These are phyloP conservation scores for Caenorhabditis macrosperma DNA, from an alignment of 2,888 invertebrate genomes.

Conservation along the genomic window DNA sequence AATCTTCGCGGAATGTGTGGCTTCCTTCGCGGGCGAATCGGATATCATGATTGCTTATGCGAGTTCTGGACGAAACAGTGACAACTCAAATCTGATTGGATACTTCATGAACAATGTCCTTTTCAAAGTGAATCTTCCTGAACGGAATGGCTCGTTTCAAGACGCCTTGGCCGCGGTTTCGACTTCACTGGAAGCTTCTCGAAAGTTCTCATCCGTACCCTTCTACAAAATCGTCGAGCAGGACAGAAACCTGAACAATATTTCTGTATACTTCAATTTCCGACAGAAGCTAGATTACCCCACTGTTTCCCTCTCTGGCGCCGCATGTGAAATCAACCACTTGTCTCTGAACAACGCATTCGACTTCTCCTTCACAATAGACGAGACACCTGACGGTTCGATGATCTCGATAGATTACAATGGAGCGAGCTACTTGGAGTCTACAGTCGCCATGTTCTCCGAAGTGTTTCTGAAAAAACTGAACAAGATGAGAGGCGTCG, in stretches of 20 bases:
- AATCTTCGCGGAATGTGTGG: constrained; percentile 32
- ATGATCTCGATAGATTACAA: constrained; percentile 72
- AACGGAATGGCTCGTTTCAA: not conserved
- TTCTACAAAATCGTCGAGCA: constrained; percentile 58
- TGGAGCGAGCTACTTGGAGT: constrained; percentile 44
- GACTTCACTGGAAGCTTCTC: constrained; percentile 35
- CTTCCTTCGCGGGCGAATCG: constrained; percentile 10
- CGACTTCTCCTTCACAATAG: constrained; percentile 74
- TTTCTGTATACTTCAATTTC: constrained; percentile 64
- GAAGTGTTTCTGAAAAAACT: constrained; percentile 49
- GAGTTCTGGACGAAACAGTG: constrained; percentile 68
- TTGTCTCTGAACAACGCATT: constrained; percentile 73
- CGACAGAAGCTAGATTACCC: constrained; percentile 76
- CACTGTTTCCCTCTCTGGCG: constrained; percentile 59
- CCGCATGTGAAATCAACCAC: constrained; percentile 64
- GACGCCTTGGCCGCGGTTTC: constrained; percentile 41
- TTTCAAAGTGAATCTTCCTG: constrained; percentile 8
- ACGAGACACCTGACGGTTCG: constrained; percentile 67
- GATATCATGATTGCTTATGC: constrained; percentile 68
- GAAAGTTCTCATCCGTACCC: constrained; percentile 51
- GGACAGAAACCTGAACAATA: constrained; percentile 21
- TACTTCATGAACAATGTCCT: constrained; percentile 76
- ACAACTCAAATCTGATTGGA: constrained; percentile 69
- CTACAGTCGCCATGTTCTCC: constrained; percentile 59
- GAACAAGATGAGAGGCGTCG: constrained; percentile 6